A percentile compares a stretch with the other conserved stretches of the same genome.
Conservation (phyloP, 2,113 vertebrate genomes). For the Alethe castanea region DNA sequence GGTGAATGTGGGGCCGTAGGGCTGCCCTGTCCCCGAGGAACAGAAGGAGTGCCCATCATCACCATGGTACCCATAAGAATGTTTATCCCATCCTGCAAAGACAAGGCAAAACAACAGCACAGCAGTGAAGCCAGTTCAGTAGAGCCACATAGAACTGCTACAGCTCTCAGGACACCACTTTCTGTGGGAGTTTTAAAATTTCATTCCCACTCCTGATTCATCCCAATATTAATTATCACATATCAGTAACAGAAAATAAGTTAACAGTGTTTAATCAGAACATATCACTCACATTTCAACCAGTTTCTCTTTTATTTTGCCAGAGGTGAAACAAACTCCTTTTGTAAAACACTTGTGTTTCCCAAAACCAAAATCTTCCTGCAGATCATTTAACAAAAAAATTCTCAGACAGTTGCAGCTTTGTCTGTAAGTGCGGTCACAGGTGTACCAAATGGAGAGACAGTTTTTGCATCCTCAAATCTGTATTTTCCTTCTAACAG, state of each 20-base stretch:
- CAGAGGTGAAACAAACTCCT: neutral
- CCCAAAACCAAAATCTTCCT: neutral
- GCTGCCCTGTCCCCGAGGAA: conserved; percentile 95
- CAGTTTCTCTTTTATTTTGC: neutral
- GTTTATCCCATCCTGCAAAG: conserved; percentile 93
- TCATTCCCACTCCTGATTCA: neutral
- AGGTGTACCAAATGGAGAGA: neutral
- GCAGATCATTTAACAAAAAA: neutral
- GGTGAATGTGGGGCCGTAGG: conserved; percentile 96
- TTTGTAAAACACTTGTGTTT: neutral
- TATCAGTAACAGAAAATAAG: neutral
- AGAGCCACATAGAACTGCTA: fast-evolving
- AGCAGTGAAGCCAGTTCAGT: neutral
- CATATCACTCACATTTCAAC: neutral
- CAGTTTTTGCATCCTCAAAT: neutral
- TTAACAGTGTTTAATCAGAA: neutral
- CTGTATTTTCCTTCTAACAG: neutral
- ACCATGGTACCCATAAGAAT: conserved; percentile 97
- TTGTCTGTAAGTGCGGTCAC: neutral
- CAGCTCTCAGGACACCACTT: neutral
- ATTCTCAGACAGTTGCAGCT: neutral
- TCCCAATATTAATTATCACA: neutral
- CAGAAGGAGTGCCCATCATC: conserved; percentile 98
- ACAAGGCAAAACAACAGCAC: neutral
- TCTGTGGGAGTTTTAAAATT: neutral